Evolutionary conservation across 2,888 invertebrate species (phyloP).

Genomic region (Eulithis testata): DNA sequence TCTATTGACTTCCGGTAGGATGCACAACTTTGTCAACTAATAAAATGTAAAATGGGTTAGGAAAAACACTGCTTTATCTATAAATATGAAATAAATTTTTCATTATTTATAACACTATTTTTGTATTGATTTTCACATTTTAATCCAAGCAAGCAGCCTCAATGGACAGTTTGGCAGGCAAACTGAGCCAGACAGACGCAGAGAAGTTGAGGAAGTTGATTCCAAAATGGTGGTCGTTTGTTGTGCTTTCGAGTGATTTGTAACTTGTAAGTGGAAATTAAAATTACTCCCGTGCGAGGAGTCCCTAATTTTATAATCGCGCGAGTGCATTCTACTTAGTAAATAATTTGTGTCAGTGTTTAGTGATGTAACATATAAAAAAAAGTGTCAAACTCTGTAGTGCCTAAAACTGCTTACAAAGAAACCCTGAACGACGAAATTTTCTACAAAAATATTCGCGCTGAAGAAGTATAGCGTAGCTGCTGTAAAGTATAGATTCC

Average conservation of each 20-base stretch:
- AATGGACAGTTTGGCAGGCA: slow-evolving; percentile 44
- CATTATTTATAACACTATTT: background rate
- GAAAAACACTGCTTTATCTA: background rate
- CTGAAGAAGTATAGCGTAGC: background rate
- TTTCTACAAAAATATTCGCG: slow-evolving; percentile 14
- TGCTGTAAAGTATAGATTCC: background rate
- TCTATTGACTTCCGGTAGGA: slow-evolving; percentile 14
- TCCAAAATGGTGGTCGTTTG: slow-evolving; percentile 85
- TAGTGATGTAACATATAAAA: slow-evolving; percentile 6
- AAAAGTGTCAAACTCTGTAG: slow-evolving; percentile 20
- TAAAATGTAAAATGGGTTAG: background rate
- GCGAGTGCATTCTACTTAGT: slow-evolving; percentile 1
- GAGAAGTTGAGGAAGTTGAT: slow-evolving; percentile 57
- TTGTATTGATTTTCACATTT: background rate
- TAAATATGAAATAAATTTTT: background rate
- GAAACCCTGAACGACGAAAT: slow-evolving; percentile 19
- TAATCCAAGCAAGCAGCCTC: slow-evolving; percentile 2
- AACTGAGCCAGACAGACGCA: background rate
- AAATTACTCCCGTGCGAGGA: background rate
- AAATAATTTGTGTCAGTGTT: slow-evolving; percentile 12
- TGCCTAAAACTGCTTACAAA: slow-evolving; percentile 23
- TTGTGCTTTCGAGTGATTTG: slow-evolving; percentile 78
- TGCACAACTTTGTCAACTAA: slow-evolving; percentile 4
- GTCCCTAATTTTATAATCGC: background rate
- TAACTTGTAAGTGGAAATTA: slow-evolving; percentile 53